A percentile compares a stretch with the other conserved stretches of the same genome.
Evolutionary conservation across 2,888 invertebrate genomes (phyloP).

Genomic region (Azorinus chamasolen): DNA sequence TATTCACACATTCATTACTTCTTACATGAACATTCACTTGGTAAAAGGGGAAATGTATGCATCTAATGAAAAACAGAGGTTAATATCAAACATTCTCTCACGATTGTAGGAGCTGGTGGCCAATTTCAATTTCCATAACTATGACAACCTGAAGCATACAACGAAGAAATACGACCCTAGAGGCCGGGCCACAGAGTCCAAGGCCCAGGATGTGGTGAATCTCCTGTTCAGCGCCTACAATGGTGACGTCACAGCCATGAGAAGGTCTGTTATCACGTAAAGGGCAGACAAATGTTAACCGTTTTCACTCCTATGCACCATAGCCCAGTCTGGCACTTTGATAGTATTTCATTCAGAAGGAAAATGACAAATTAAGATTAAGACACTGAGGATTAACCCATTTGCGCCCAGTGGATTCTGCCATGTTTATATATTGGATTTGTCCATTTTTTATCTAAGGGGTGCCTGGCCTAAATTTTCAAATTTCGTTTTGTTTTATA

Average conservation of each 20-base stretch:
- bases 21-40: too few species aligned
- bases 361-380: too few species aligned
- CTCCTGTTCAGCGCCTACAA: constrained; percentile 97
- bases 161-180: constrained; percentile 97
- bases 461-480: too few species aligned
- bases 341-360: background rate
- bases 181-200: constrained; percentile 95
- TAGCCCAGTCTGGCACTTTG: background rate
- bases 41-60: too few species aligned
- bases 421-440: too few species aligned
- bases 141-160: constrained; percentile 96
- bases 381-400: too few species aligned
- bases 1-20: too few species aligned
- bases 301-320: background rate
- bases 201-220: constrained; percentile 96
- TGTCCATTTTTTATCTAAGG: too few species aligned
- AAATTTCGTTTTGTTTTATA: too few species aligned
- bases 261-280: constrained; percentile 89
- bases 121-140: constrained; percentile 98
- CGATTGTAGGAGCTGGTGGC: constrained; percentile 92
- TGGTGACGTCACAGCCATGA: constrained; percentile 96
- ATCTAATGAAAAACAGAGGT: too few species aligned
- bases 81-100: too few species aligned
- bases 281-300: background rate
- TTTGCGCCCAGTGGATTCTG: too few species aligned